Percentiles rank a stretch among this genome's conserved stretches.
These are phyloP conservation scores for Zoanthus sansibaricus DNA, from an alignment of 92 coral and sea anemone genomes.

Conservation along the genomic window DNA sequence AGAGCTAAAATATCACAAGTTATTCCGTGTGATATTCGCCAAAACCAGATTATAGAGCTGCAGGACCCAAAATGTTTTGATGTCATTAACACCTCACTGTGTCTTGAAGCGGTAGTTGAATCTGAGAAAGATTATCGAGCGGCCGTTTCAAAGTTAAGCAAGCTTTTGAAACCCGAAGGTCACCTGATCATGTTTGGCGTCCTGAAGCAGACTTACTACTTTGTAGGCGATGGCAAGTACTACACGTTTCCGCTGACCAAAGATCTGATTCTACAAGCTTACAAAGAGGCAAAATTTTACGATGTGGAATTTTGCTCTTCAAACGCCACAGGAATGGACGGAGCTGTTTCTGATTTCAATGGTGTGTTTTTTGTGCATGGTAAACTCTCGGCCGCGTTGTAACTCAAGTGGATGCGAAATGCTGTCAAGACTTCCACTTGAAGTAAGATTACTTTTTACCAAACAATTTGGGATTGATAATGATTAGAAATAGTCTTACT, in stretches of 20 bases:
- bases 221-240: slow-evolving; percentile 29
- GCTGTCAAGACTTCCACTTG: too few relatives aligned
- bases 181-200: slow-evolving; percentile 47
- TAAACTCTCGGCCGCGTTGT: background rate
- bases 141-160: slow-evolving; percentile 38
- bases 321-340: background rate
- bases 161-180: slow-evolving; percentile 50
- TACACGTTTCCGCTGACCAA: slow-evolving; percentile 40
- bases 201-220: slow-evolving; percentile 37
- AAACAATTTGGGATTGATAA: too few relatives aligned
- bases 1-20: slow-evolving; percentile 33
- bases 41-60: background rate
- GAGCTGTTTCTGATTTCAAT: background rate
- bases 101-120: slow-evolving; percentile 53
- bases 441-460: too few relatives aligned
- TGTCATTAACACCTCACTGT: slow-evolving; percentile 43
- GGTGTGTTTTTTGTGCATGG: background rate
- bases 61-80: slow-evolving; percentile 24
- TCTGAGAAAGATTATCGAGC: slow-evolving; percentile 38
- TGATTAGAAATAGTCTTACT: too few relatives aligned
- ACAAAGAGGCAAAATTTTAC: slow-evolving; percentile 34
- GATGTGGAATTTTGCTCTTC: background rate
- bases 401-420: background rate
- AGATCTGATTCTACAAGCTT: slow-evolving; percentile 36
- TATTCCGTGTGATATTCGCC: slow-evolving; percentile 44